A percentile compares a stretch with the other conserved stretches of the same genome.
phyloP scores from a whole-genome alignment of 2,888 invertebrate genomes.

The Spodoptera picta region DNA sequence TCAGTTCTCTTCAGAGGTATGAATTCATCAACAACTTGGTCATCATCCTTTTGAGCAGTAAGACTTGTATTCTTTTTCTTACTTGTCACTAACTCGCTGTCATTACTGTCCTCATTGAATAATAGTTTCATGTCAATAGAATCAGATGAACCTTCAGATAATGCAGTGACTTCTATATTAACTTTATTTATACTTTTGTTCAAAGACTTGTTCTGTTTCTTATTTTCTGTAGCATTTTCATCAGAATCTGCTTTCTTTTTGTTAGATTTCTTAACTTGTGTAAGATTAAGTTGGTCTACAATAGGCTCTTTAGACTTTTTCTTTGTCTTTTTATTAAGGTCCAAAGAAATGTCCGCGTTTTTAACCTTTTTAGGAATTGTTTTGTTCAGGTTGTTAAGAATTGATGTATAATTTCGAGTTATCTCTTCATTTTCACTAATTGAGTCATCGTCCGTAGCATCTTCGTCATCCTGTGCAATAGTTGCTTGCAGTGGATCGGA shows the following conservation, averaged over 20 bases:
- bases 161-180: slow-evolving; percentile 25
- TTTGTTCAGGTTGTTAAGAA: slow-evolving; percentile 73
- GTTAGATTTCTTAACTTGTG: slow-evolving; percentile 67
- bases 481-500: slow-evolving; percentile 72
- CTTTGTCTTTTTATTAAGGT: slow-evolving; percentile 70
- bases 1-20: slow-evolving; percentile 74
- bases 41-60: slow-evolving; percentile 33
- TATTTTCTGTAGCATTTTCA: slow-evolving; percentile 19
- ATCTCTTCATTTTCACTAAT: slow-evolving; percentile 78
- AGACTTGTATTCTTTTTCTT: slow-evolving; percentile 9
- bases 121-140: slow-evolving; percentile 77
- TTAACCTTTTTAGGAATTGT: slow-evolving; percentile 63
- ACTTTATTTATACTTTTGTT: slow-evolving; percentile 23
- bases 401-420: slow-evolving; percentile 75
- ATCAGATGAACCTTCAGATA: slow-evolving; percentile 70
- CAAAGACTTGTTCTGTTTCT: slow-evolving; percentile 40
- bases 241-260: slow-evolving; percentile 46
- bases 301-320: slow-evolving; percentile 66
- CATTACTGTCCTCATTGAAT: slow-evolving; percentile 80
- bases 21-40: slow-evolving; percentile 55
- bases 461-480: slow-evolving; percentile 45
- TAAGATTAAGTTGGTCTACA: slow-evolving; percentile 79
- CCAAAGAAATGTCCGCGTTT: slow-evolving; percentile 71
- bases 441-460: slow-evolving; percentile 57
- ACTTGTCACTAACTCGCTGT: slow-evolving; percentile 55